Evolutionary conservation across 2,113 vertebrate genomes (phyloP), one percentile per base, ranked within the genome.

Genomic region (Tor tambroides): DNA sequence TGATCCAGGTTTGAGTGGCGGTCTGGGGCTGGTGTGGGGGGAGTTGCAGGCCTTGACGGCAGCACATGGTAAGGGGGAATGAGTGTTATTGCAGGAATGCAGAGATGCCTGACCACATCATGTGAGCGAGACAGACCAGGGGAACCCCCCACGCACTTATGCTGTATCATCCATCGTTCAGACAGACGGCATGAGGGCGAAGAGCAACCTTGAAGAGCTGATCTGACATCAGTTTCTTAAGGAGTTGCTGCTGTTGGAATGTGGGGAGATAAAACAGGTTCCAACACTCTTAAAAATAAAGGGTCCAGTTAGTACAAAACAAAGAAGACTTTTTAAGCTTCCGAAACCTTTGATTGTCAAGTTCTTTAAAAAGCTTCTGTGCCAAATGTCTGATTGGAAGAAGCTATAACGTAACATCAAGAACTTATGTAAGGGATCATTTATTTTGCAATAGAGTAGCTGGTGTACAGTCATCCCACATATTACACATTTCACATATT

Each of bases 81-180:
- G 65, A 32, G 30, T 69, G 65, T 69, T 69, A 69, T 69, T 69
- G 30, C 65, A 69, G 65, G 65, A 69, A 69, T 69, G 65, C 65
- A 69, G 77, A 82, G 83, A 80, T 69, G 83, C 63, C 83, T 56
- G 83, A 86, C 82, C 82, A 85, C 38, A 83, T 87, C 86, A 88
- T 85, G 78, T 89, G 80, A 78, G 63, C 12, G 85, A 81, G 77
- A 74, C 67, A 84, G 46, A 86, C 30, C 43, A 56, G 67, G 61
- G 56, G 72, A 84, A 80, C 59, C 88, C 83, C 88, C 85, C 77
- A 6, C 41, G 35, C 71, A 85, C 82, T 82, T 43, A 28, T 54
- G 35, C 76, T 17, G 23, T 80, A 86, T 67, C 78, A 69, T 32
- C 51, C 77, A 67, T 26, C 67, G 43, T 10, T 67, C 41, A 74